phyloP scores from a whole-genome alignment of 2,113 vertebrate genomes.

The Boulengerochromis microlepis region DNA sequence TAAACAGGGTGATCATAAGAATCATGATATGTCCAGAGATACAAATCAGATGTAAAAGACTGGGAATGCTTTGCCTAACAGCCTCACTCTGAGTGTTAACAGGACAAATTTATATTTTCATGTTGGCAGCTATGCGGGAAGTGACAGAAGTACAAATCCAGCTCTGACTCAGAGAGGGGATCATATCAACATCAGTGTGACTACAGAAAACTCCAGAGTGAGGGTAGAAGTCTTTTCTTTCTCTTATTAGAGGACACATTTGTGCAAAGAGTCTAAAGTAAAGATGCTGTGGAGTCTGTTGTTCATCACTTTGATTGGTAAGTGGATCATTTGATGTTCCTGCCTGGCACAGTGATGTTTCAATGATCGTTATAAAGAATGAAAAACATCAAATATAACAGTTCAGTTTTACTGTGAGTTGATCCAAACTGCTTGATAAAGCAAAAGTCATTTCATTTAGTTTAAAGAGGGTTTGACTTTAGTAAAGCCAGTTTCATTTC shows the following conservation, averaged over 20 bases:
- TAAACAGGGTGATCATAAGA: background rate
- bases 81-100: background rate
- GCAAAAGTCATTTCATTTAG: background rate
- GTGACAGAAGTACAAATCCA: background rate
- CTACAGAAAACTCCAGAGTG: background rate
- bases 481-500: background rate
- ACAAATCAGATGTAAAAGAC: accelerated
- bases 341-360: background rate
- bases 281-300: background rate
- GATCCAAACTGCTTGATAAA: background rate
- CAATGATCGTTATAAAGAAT: background rate
- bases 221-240: background rate
- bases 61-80: background rate
- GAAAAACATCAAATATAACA: background rate
- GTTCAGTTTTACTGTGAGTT: background rate
- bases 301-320: background rate
- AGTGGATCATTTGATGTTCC: background rate
- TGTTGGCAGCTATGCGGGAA: background rate
- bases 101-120: background rate
- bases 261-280: background rate
- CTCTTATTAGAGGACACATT: background rate
- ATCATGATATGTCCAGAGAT: background rate
- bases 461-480: background rate
- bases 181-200: background rate
- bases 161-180: background rate